Base-by-base conservation (phyloP, 2,888 invertebrate genomes). In the Euplagia quadripunctaria region DNA sequence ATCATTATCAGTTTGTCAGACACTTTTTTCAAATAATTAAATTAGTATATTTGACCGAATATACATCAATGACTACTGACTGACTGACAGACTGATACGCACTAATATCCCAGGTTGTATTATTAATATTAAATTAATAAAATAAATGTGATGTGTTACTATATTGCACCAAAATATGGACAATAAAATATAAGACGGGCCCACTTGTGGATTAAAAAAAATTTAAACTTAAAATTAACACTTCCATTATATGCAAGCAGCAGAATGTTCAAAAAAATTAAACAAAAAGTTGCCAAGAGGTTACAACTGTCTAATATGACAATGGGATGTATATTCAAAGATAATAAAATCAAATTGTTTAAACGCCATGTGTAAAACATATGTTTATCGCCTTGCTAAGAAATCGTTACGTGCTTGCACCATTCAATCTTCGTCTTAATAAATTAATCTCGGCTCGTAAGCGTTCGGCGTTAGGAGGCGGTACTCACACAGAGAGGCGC, bases 401-500 rank as follows among this genome's bases (percentile, higher is more conserved):
- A 69, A 73, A 73, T 72, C 74, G 70, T 81, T 81, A 79, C 72
- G 68, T 63, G 64, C 73, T 55, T 67, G 31, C 42, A 68, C 77
- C 85, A 81, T 85, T 85, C 84, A 82, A 83, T 82, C 80, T 82
- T 82, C 77, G 77, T 75, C 72, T 70, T 72, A 78, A 83, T 78
- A 85, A 83, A 81, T 85, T 80, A 85, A 84, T 83, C 75, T 76
- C 68, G 75, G 76, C 72, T 73, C 71, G 76, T 72, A 71, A 80
- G 78, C 73, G 78, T 71, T 79, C 74, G 79, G 81, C 72, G 80
- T 84, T 82, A 84, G 85, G 80, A 81, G 81, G 83, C 81, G 84
- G 83, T 79, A 85, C 85, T 74, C 84, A 83, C 79, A 84, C 82
- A 86, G 79, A 81, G 82, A 85, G 85, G 84, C 83, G 86, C 84